A percentile compares a stretch with the other conserved stretches of the same genome.
Evolutionary conservation across 2,113 vertebrate genomes (phyloP).

Genomic region (Perca flavescens): DNA sequence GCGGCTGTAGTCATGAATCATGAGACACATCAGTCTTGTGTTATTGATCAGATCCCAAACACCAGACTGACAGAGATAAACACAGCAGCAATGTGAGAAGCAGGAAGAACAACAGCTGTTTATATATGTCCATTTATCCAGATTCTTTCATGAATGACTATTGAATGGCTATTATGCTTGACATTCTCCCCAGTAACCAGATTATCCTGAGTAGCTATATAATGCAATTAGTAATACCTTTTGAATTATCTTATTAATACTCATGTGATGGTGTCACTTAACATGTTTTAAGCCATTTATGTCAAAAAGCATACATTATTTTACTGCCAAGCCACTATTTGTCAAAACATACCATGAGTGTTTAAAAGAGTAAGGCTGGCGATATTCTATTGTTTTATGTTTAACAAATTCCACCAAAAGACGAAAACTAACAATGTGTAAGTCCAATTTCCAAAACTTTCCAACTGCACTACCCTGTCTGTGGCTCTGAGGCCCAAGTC

Average conservation of each 20-base stretch:
- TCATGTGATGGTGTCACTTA: background rate
- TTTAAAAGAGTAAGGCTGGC: background rate
- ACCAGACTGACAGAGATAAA: conserved; percentile 70
- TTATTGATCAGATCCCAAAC: conserved; percentile 81
- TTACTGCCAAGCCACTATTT: background rate
- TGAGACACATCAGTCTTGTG: conserved; percentile 77
- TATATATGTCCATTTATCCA: conserved; percentile 16
- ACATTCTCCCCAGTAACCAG: conserved; percentile 2
- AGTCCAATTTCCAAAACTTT: background rate
- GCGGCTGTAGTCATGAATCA: conserved; percentile 82
- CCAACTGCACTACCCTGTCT: background rate
- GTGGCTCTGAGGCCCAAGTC: background rate
- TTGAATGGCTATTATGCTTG: conserved; percentile 1
- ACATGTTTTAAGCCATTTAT: background rate
- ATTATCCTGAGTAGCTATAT: conserved; percentile 6
- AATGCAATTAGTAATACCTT: conserved; percentile 1
- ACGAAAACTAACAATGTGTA: background rate
- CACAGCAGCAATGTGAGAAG: conserved; percentile 54
- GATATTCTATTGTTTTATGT: background rate
- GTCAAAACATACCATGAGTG: background rate
- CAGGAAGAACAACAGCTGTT: conserved; percentile 46
- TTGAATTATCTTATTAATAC: conserved; percentile 3
- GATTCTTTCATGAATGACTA: conserved; percentile 15
- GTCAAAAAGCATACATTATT: background rate
- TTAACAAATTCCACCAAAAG: background rate